Evolutionary conservation across 2,113 vertebrate species (phyloP), one percentile per base, ranked within the genome.

Genomic region (Conger conger): DNA sequence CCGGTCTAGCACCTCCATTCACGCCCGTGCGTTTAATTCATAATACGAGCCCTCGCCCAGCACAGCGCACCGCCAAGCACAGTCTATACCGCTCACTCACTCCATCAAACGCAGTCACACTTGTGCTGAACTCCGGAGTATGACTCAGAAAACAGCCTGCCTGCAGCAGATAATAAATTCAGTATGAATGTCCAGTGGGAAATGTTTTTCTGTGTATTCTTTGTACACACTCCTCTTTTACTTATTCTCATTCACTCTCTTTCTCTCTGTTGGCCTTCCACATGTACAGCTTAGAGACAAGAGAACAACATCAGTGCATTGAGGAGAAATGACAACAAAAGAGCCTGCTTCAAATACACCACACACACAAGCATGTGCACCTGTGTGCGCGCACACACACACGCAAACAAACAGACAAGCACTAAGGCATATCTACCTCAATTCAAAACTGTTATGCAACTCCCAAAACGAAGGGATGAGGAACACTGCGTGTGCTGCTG

Each of bases 111-210:
- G 15, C 45, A 50, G 45, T 13, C 45, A 50, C 6, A 13, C 57
- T 63, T 4, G 20, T 27, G 23, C 57, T 23, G 57, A 4, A 63
- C 57, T 27, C 57, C 4, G 57, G 4, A 63, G 23, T 27, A 27
- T 63, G 57, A 23, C 11, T 27, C 11, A 11, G 45, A 50, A n/a
- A 63, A 63, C 18, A 27, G n/a, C 68, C 27, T 73, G n/a, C n/a
- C 81, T 63, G 30, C 38, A 45, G 36, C 40, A 79, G 80, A 42
- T 38, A 54, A 76, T 73, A 86, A 86, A 80, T 3, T 5, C n/a
- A 42, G 36, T 33, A 27, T 84, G 80, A 79, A 80, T 63, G 42
- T 57, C 60, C 60, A 5, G 23, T n/a, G 57, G 27, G 57, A 63
- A 73, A 73, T 73, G 0, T 73, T 73, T n/a, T 15, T 82, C 13